These are phyloP conservation scores for Xiphophorus couchianus DNA, from an alignment of 2,113 vertebrate genomes.

Conservation along the genomic window DNA sequence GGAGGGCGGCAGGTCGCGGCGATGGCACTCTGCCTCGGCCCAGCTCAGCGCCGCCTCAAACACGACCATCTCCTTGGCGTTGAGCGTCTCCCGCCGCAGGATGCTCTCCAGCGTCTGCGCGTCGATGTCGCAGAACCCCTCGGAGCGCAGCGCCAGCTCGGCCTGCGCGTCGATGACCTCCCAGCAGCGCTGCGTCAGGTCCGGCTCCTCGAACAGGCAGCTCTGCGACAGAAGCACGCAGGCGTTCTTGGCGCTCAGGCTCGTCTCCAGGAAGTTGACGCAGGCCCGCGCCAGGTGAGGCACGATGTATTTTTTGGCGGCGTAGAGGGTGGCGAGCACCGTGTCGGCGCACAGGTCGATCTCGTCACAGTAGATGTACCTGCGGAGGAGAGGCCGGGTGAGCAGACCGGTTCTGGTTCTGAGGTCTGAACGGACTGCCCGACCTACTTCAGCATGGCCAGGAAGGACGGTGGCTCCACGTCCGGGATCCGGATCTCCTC, in stretches of 20 bases:
- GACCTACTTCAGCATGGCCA: conserved; percentile 96
- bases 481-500: conserved; percentile 99
- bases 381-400: conserved; percentile 46
- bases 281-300: conserved; percentile 96
- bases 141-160: conserved; percentile 93
- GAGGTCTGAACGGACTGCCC: background rate
- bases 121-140: conserved; percentile 98
- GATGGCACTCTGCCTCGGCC: conserved; percentile 95
- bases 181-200: conserved; percentile 97
- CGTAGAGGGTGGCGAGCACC: conserved; percentile 95
- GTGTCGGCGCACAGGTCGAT: conserved; percentile 97
- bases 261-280: conserved; percentile 96
- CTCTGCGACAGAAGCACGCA: conserved; percentile 97
- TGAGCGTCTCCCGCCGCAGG: conserved; percentile 94
- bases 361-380: conserved; percentile 98
- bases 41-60: conserved; percentile 94
- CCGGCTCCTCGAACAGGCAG: conserved; percentile 96
- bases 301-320: conserved; percentile 98
- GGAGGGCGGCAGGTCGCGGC: conserved; percentile 84
- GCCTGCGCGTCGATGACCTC: conserved; percentile 98
- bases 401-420: background rate
- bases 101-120: conserved; percentile 94
- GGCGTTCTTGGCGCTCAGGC: conserved; percentile 96
- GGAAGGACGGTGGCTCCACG: conserved; percentile 95
- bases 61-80: conserved; percentile 96